These are phyloP conservation scores for Monochamus saltuarius DNA, from an alignment of 1,140 invertebrate species.

Conservation along the genomic window DNA sequence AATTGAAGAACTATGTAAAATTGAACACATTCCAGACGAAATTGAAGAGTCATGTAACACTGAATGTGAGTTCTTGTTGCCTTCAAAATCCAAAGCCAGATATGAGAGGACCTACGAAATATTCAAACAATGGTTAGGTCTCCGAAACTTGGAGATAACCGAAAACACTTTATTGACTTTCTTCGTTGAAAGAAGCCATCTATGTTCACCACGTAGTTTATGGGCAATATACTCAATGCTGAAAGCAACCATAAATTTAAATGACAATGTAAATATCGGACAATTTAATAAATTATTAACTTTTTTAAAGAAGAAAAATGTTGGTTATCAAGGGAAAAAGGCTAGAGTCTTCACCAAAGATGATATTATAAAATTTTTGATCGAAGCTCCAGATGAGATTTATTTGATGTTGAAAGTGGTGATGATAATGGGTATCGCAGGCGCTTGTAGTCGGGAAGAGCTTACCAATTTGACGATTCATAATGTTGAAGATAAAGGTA, in stretches of 20 bases:
- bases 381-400: slow-evolving; percentile 23
- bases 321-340: slow-evolving; percentile 21
- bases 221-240: slow-evolving; percentile 19
- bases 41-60: no score
- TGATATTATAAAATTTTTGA: slow-evolving; percentile 20
- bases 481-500: no score
- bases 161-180: slow-evolving; percentile 3
- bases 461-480: no score
- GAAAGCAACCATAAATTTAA: slow-evolving; percentile 10
- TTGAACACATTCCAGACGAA: no score
- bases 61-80: no score
- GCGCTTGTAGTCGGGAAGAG: no score
- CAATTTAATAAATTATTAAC: slow-evolving; percentile 18
- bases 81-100: no score
- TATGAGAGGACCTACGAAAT: no score
- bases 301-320: slow-evolving; percentile 17
- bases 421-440: no score
- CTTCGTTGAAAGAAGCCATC: slow-evolving; percentile 4
- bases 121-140: no score
- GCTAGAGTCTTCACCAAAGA: slow-evolving; percentile 20
- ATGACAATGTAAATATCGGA: slow-evolving; percentile 24
- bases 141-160: no score
- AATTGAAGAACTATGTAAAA: no score
- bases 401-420: slow-evolving; percentile 28
- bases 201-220: slow-evolving; percentile 5